Evolutionary conservation across 2,797 vertebrate species (phyloP).

Genomic region (Pipistrellus pipistrellus): DNA sequence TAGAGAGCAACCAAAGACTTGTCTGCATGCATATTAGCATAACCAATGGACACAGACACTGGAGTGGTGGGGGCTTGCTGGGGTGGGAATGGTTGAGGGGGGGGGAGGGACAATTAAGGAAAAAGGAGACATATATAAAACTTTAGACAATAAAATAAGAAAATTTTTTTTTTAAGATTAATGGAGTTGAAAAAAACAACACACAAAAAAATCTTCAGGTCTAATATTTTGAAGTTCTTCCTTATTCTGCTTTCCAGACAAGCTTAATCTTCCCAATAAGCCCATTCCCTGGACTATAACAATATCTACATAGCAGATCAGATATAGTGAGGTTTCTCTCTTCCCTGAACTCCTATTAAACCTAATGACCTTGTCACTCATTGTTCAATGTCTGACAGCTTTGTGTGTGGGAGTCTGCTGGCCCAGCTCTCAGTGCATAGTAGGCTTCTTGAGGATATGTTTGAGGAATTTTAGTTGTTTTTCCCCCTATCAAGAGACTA

Average conservation of each 20-base stretch:
- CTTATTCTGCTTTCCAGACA: background rate
- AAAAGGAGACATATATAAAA: too few species aligned
- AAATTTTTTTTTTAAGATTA: too few species aligned
- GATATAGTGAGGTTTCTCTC: background rate
- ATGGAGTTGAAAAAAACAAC: too few species aligned
- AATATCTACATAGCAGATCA: background rate
- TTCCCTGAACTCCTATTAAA: background rate
- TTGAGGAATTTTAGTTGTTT: background rate
- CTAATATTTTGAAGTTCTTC: background rate
- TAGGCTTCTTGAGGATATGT: background rate
- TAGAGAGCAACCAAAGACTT: too few species aligned
- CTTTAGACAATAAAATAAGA: too few species aligned
- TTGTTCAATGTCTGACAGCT: background rate
- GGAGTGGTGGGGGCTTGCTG: too few species aligned
- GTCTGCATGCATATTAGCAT: too few species aligned
- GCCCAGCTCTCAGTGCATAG: background rate
- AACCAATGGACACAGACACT: too few species aligned
- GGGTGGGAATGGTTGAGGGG: too few species aligned
- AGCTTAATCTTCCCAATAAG: background rate
- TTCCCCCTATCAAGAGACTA: background rate
- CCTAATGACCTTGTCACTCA: background rate
- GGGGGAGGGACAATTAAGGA: too few species aligned
- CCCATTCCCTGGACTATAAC: background rate
- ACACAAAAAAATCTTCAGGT: too few species aligned
- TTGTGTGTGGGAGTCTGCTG: background rate